These are phyloP conservation scores for Campoletis sonorensis DNA, from an alignment of 1,140 invertebrate species.

Conservation along the genomic window DNA sequence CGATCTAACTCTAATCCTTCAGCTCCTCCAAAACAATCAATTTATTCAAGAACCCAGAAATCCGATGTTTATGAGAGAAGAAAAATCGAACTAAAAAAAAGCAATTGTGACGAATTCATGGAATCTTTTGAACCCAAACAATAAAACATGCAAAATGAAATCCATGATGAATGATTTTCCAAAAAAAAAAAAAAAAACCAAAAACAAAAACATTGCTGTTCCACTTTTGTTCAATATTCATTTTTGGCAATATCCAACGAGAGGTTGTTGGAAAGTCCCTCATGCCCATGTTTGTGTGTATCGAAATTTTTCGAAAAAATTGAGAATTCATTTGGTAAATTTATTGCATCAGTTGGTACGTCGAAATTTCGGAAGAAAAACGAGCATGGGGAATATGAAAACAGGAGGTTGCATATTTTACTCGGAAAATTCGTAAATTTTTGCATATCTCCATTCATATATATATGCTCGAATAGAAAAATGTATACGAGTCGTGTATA, in stretches of 20 bases:
- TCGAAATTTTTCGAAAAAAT: neutral
- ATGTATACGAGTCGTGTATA: neutral
- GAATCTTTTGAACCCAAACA: too few relatives aligned
- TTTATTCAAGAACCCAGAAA: too few relatives aligned
- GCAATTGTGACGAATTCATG: too few relatives aligned
- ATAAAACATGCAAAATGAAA: too few relatives aligned
- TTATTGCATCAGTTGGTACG: neutral
- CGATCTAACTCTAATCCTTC: too few relatives aligned
- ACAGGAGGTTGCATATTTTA: neutral
- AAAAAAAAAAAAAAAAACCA: too few relatives aligned
- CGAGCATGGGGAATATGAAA: conserved; percentile 1
- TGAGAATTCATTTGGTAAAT: neutral
- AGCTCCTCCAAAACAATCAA: too few relatives aligned
- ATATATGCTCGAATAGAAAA: neutral
- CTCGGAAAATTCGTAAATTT: neutral
- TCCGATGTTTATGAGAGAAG: too few relatives aligned
- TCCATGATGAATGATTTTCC: too few relatives aligned
- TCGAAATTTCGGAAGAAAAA: conserved; percentile 13
- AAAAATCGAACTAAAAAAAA: too few relatives aligned
- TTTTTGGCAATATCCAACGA: neutral
- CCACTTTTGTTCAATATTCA: too few relatives aligned
- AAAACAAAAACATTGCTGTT: too few relatives aligned
- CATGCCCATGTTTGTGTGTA: neutral
- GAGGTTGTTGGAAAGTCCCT: neutral
- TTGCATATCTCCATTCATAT: neutral